phyloP scores from a whole-genome alignment of 2,888 invertebrate genomes.

The Hermaeophaga mercurialis region DNA sequence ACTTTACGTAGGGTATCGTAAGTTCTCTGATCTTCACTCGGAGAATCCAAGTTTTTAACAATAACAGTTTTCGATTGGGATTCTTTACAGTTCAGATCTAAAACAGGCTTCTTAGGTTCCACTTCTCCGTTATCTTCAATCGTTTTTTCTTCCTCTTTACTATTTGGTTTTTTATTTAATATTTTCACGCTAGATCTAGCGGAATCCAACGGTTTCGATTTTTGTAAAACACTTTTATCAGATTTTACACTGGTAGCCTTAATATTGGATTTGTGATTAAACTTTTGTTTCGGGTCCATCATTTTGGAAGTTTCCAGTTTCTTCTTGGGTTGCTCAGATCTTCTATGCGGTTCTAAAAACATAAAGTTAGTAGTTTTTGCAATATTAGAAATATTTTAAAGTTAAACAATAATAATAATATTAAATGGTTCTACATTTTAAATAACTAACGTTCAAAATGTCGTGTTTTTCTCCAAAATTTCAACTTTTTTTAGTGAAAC shows the following conservation, averaged over 20 bases:
- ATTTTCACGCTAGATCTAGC: slow-evolving; percentile 1
- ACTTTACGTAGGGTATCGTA: slow-evolving; percentile 54
- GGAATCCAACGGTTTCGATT: slow-evolving; percentile 12
- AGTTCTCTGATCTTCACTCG: slow-evolving; percentile 57
- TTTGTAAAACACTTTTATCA: slow-evolving; percentile 18
- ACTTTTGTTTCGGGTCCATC: slow-evolving; percentile 13
- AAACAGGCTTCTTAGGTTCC: slow-evolving; percentile 28
- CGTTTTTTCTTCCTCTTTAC: slow-evolving; percentile 16
- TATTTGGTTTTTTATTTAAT: slow-evolving; percentile 18
- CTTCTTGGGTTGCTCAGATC: slow-evolving; percentile 18
- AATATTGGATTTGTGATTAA: slow-evolving; percentile 15
- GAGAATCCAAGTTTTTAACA: slow-evolving; percentile 50
- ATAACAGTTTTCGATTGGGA: not conserved
- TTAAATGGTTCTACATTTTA: no score
- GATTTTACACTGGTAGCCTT: slow-evolving; percentile 11
- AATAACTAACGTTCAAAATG: no score
- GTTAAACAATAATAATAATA: no score
- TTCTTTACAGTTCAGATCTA: slow-evolving; percentile 35
- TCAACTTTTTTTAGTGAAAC: no score
- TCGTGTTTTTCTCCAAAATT: no score
- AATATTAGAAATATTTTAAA: not conserved
- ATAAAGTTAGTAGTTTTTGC: not conserved
- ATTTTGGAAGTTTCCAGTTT: slow-evolving; percentile 18
- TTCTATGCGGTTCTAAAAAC: slow-evolving; percentile 10
- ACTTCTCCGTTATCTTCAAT: not conserved